Evolutionary conservation across 2,113 vertebrate genomes (phyloP).

Genomic region (Halcyon senegalensis): DNA sequence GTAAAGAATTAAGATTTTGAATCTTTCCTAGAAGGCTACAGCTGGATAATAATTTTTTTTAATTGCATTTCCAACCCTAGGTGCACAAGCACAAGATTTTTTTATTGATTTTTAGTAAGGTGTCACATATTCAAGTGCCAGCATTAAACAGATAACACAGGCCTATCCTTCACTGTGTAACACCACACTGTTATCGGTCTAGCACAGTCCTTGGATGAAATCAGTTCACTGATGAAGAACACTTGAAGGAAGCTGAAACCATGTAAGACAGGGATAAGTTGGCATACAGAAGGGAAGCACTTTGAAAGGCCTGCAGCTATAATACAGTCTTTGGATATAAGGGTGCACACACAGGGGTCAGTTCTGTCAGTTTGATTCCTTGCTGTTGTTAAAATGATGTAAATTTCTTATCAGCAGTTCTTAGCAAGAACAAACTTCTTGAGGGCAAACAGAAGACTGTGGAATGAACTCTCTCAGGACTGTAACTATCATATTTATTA

Average conservation of each 20-base stretch:
- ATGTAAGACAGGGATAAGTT: neutral
- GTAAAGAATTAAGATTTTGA: neutral
- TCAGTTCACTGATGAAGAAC: neutral
- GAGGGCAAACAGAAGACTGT: neutral
- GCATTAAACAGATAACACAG: neutral
- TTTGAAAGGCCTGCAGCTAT: neutral
- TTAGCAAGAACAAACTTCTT: neutral
- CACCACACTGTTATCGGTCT: neutral
- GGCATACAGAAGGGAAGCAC: neutral
- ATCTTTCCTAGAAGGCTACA: neutral
- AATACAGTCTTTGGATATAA: neutral
- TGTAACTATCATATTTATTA: neutral
- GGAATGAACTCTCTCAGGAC: neutral
- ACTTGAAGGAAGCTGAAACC: neutral
- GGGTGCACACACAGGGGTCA: neutral
- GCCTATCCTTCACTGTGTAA: neutral
- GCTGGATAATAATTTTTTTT: neutral
- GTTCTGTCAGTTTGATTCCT: neutral
- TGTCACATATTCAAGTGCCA: neutral
- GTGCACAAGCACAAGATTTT: neutral
- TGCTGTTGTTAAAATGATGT: neutral
- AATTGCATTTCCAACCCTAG: neutral
- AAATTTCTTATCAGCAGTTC: neutral
- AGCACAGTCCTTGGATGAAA: neutral
- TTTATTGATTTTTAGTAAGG: neutral